Percentiles rank a stretch among this genome's conserved stretches.
These are phyloP conservation scores for Pharmacophagus antenor DNA, from an alignment of 2,888 invertebrate genomes.

Conservation along the genomic window DNA sequence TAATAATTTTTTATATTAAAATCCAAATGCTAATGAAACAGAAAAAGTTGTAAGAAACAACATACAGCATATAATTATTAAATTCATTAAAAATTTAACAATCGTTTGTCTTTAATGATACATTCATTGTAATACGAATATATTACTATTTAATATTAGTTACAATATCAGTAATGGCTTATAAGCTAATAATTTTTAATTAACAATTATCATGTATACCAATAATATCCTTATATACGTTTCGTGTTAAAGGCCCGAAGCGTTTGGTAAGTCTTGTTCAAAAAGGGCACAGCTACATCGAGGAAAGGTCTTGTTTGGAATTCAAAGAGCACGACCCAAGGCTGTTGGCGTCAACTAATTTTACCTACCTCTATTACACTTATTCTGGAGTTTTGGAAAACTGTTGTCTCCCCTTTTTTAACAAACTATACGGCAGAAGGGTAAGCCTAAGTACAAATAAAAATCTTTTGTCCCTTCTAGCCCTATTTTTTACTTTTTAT, in stretches of 20 bases:
- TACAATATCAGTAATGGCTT: no score
- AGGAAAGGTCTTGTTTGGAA: slow-evolving; percentile 52
- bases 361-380: slow-evolving; percentile 56
- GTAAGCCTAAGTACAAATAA: slow-evolving; percentile 46
- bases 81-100: no score
- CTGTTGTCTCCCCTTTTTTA: slow-evolving; percentile 53
- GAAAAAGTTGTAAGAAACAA: no score
- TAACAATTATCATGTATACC: background rate
- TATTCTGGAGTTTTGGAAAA: slow-evolving; percentile 62
- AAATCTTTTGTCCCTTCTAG: background rate
- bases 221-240: background rate
- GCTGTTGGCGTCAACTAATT: slow-evolving; percentile 38
- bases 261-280: slow-evolving; percentile 50
- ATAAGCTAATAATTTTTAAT: no score
- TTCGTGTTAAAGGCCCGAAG: slow-evolving; percentile 45
- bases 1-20: no score
- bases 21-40: no score
- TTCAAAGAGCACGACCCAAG: slow-evolving; percentile 53
- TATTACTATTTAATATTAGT: no score
- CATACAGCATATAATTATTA: no score
- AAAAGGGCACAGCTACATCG: slow-evolving; percentile 49
- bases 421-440: slow-evolving; percentile 45
- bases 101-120: no score
- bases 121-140: no score
- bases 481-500: background rate